Base-by-base conservation (phyloP, 2,113 vertebrate species). In the Mus spicilegus region DNA sequence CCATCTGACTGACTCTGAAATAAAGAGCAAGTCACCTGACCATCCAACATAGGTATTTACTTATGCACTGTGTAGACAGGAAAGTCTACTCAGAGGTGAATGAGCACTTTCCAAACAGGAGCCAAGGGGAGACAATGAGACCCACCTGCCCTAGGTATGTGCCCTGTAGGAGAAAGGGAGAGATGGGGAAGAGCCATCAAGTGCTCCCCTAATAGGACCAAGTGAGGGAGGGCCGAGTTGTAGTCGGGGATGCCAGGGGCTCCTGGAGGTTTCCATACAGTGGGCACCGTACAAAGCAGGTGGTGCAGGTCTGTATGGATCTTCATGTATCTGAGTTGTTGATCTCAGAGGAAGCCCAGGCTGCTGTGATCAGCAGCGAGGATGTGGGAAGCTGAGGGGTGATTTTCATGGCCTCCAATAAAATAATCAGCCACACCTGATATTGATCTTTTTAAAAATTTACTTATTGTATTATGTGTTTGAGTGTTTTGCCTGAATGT, bases 1-100 rank as follows among this genome's bases (percentile, higher is more conserved):
- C 93, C 26, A 58, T n/a, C 63, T 89, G 95, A 97, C 65, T n/a
- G 70, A 90, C 33, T 46, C 77, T 39, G 24, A 97, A 95, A 90
- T 95, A 97, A 58, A 39, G 81, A 26, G 20, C 39, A 69, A 93
- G 80, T 46, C 78, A 88, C 65, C 67, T n/a, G 1, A 0, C 28
- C 1, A 0, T 28, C 89, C 91, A 92, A 96, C 93, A 89, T 73
- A 84, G 88, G 94, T 69, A 77, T 92, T 94, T 84, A 7, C 95
- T 85, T 12, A 39, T 0, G 4, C 63, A 84, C 54, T 22, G 80
- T 30, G 91, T n/a, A n/a, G 4, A 33, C 46, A 73, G 28, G 54
- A 28, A 42, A 2, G 12, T 92, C 85, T 11, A 36, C 22, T 33
- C 67, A 58, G 19, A 72, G 24, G 78, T 87, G 28, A 76, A 80